Conservation (phyloP, 2,888 invertebrate genomes). For the Cynaeus angustus region DNA sequence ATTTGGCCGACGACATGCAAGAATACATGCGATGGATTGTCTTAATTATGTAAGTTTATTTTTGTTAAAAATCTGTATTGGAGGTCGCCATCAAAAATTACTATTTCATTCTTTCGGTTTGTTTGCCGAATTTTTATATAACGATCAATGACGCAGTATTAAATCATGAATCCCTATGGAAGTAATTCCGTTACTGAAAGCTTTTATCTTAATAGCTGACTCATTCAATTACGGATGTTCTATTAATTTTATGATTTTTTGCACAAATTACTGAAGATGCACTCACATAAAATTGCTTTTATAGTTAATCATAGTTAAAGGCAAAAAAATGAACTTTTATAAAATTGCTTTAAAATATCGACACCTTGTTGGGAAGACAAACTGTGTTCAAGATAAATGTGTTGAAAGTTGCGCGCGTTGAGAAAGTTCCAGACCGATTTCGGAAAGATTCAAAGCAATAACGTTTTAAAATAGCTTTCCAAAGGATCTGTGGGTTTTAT, state of each 20-base stretch:
- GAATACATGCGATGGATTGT: slow-evolving; percentile 80
- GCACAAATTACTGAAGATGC: not conserved
- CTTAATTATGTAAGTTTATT: slow-evolving; percentile 76
- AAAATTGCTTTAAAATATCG: not conserved
- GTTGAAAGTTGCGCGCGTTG: not conserved
- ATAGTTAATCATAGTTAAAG: too few relatives aligned
- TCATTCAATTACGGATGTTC: not conserved
- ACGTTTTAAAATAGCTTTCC: slow-evolving; percentile 27
- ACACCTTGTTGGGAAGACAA: slow-evolving; percentile 1
- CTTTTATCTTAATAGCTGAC: slow-evolving; percentile 1
- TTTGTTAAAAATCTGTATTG: too few relatives aligned
- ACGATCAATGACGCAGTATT: too few relatives aligned
- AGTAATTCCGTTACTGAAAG: not conserved
- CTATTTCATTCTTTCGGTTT: too few relatives aligned
- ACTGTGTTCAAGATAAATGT: slow-evolving; percentile 13
- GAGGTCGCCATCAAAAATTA: too few relatives aligned
- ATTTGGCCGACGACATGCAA: slow-evolving; percentile 79
- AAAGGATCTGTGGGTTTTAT: slow-evolving; percentile 25
- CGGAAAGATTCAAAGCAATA: slow-evolving; percentile 11
- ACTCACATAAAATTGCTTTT: not conserved
- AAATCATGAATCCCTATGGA: not conserved
- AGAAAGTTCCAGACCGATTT: slow-evolving; percentile 16
- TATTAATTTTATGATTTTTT: too few relatives aligned
- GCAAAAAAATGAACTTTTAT: too few relatives aligned
- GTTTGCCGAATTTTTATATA: too few relatives aligned